A percentile compares a stretch with the other conserved stretches of the same genome.
Evolutionary conservation across 2,888 invertebrate genomes (phyloP).

Genomic region (Patella ulyssiponensis): DNA sequence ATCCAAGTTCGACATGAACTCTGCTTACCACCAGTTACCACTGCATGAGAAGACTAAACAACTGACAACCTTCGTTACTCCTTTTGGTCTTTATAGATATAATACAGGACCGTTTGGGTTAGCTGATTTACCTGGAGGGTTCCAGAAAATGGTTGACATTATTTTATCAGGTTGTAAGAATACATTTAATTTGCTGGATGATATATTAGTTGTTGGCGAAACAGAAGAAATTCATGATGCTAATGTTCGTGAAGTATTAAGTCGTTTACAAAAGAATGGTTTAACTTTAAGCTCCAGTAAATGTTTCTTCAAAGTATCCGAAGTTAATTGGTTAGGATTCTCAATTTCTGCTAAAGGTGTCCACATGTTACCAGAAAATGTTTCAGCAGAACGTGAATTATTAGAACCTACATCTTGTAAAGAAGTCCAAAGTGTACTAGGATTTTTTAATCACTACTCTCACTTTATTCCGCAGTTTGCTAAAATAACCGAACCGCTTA

Average conservation of each 20-base stretch:
- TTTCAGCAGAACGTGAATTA: background rate
- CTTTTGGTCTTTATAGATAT: background rate
- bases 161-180: background rate
- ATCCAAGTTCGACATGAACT: too few relatives aligned
- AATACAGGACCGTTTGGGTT: background rate
- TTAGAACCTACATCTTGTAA: background rate
- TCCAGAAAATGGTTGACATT: background rate
- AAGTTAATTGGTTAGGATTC: slow-evolving; percentile 7
- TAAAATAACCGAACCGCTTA: background rate
- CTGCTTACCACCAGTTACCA: background rate
- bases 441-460: slow-evolving; percentile 3
- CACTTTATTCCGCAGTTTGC: background rate
- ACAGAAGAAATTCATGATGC: background rate
- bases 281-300: background rate
- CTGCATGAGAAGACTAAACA: background rate
- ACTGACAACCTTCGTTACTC: background rate
- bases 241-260: background rate
- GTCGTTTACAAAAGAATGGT: background rate
- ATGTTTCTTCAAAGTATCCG: background rate
- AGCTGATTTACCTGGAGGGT: background rate
- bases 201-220: background rate
- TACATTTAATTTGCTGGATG: background rate
- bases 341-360: background rate
- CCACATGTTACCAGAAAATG: background rate
- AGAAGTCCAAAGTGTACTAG: slow-evolving; percentile 4